Percentiles rank a stretch among this genome's conserved stretches.
phyloP scores from a whole-genome alignment of 92 coral and sea anemone genomes.

The Nematostella vectensis region DNA sequence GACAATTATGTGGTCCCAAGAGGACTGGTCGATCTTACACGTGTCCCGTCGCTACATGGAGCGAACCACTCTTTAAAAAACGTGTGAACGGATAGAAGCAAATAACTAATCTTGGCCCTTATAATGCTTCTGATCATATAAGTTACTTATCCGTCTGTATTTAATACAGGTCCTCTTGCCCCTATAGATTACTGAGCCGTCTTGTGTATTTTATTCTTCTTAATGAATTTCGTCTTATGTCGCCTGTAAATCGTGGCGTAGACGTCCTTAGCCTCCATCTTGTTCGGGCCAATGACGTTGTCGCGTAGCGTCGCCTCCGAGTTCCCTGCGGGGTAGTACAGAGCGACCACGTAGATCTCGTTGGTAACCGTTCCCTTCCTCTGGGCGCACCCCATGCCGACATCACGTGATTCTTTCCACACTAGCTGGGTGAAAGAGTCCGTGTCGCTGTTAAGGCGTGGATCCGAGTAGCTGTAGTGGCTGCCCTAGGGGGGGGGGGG shows the following conservation, averaged over 20 bases:
- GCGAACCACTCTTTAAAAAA: too few species aligned
- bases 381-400: conserved; percentile 98
- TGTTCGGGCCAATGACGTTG: conserved; percentile 70
- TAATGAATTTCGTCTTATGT: conserved; percentile 25
- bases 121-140: too few species aligned
- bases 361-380: conserved; percentile 84
- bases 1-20: too few species aligned
- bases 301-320: conserved; percentile 61
- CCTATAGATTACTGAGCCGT: too few species aligned
- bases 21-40: too few species aligned
- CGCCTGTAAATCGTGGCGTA: conserved; percentile 75
- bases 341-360: conserved; percentile 84
- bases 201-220: conserved; percentile 1
- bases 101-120: too few species aligned
- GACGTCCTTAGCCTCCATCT: conserved; percentile 54
- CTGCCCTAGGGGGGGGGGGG: conserved; percentile 57
- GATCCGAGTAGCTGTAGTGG: conserved; percentile 83
- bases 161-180: too few species aligned
- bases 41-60: too few species aligned
- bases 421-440: conserved; percentile 92
- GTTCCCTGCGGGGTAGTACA: conserved; percentile 90
- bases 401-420: conserved; percentile 81
- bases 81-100: too few species aligned
- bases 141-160: too few species aligned
- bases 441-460: conserved; percentile 80